Conservation (phyloP, 2,113 vertebrate genomes). For the Dendrocopos noguchii region DNA sequence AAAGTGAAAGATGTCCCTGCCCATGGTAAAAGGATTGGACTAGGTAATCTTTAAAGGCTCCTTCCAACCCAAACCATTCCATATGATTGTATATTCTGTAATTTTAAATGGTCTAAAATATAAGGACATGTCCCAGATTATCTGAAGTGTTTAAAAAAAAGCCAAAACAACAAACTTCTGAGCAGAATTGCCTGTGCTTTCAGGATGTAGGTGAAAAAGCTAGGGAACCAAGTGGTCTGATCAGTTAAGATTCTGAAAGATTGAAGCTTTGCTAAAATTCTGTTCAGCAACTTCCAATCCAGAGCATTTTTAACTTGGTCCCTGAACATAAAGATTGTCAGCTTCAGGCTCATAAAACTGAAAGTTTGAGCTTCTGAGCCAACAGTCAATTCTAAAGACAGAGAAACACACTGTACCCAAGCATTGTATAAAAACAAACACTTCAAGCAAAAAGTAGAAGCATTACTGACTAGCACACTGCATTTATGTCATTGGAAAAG, state of each 20-base stretch:
- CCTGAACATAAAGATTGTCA: neutral
- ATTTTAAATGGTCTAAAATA: neutral
- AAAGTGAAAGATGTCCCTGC: neutral
- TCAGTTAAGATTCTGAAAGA: neutral
- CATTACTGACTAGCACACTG: neutral
- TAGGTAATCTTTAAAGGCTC: neutral
- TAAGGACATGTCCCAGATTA: neutral
- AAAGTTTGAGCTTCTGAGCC: neutral
- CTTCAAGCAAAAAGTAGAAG: neutral
- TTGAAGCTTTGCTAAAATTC: neutral
- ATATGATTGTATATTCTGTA: neutral
- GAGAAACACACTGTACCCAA: neutral
- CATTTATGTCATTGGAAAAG: neutral
- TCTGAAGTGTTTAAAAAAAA: neutral
- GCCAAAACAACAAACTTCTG: neutral
- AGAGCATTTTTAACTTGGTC: neutral
- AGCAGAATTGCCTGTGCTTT: neutral
- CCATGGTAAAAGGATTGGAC: neutral
- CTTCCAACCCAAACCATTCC: neutral
- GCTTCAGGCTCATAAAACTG: neutral
- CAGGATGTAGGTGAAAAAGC: neutral
- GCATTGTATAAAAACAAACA: neutral
- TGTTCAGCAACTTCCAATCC: neutral
- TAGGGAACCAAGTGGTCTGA: neutral
- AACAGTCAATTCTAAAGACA: neutral